These are phyloP conservation scores for Trichomalopsis sarcophagae DNA, from an alignment of 1,140 invertebrate species.

Conservation along the genomic window DNA sequence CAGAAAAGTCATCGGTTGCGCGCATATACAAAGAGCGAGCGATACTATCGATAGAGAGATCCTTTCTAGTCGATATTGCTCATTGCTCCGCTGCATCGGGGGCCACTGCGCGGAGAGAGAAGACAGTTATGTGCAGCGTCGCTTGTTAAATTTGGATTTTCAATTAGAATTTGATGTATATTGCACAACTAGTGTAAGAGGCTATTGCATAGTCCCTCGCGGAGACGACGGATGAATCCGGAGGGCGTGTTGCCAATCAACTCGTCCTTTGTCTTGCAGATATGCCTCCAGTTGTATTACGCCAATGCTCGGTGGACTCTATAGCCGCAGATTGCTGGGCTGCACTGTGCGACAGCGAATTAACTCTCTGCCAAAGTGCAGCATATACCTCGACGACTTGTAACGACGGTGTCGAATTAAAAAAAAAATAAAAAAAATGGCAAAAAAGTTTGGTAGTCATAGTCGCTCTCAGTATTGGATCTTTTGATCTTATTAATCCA, in stretches of 20 bases:
- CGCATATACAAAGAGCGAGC: neutral
- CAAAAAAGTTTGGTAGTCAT: no score
- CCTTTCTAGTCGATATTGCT: no score
- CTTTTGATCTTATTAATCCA: no score
- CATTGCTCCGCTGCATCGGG: no score
- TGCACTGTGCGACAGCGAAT: no score
- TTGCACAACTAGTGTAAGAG: neutral
- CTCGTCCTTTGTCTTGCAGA: constrained; percentile 39
- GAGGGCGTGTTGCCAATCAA: constrained; percentile 45
- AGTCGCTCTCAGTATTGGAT: no score
- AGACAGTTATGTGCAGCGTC: constrained; percentile 46
- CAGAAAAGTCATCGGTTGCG: neutral
- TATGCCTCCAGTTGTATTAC: neutral
- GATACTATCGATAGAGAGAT: constrained; percentile 16
- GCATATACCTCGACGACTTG: no score
- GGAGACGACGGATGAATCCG: neutral
- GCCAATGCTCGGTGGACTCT: no score
- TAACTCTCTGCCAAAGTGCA: no score
- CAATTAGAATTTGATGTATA: constrained; percentile 19
- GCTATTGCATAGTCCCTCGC: neutral
- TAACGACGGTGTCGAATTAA: no score
- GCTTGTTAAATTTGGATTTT: constrained; percentile 35
- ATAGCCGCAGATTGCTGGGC: no score
- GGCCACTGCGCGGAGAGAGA: neutral
- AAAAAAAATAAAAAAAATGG: no score